Conservation (phyloP, 2,113 vertebrate species). For the Clarias gariepinus region DNA sequence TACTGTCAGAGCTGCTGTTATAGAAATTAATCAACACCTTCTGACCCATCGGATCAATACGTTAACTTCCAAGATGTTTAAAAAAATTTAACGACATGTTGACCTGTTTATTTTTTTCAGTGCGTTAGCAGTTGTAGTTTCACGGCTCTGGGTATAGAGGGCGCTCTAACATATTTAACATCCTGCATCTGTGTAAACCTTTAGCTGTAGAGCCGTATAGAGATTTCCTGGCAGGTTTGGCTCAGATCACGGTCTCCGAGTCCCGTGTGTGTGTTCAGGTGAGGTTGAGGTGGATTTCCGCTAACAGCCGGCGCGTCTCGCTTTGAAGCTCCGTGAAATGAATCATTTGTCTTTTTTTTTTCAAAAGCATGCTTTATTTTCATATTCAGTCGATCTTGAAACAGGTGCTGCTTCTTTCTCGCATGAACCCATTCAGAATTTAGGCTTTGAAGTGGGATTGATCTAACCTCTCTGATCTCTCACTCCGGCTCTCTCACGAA, state of each 20-base stretch:
- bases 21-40: neutral
- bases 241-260: neutral
- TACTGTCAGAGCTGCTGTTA: neutral
- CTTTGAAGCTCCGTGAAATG: constrained; percentile 36
- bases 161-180: neutral
- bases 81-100: neutral
- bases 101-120: neutral
- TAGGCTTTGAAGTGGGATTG: constrained; percentile 55
- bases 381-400: constrained; percentile 47
- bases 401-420: constrained; percentile 53
- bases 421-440: constrained; percentile 50
- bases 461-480: constrained; percentile 54
- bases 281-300: neutral
- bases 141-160: neutral
- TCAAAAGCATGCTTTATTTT: constrained; percentile 38
- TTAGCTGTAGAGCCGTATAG: neutral
- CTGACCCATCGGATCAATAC: neutral
- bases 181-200: neutral
- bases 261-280: neutral
- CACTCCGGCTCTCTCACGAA: neutral
- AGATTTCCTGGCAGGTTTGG: neutral
- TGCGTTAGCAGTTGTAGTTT: neutral
- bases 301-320: neutral
- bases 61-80: neutral
- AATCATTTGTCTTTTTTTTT: constrained; percentile 48